Conservation (phyloP, 2,888 invertebrate genomes). For the Nomada fucata region DNA sequence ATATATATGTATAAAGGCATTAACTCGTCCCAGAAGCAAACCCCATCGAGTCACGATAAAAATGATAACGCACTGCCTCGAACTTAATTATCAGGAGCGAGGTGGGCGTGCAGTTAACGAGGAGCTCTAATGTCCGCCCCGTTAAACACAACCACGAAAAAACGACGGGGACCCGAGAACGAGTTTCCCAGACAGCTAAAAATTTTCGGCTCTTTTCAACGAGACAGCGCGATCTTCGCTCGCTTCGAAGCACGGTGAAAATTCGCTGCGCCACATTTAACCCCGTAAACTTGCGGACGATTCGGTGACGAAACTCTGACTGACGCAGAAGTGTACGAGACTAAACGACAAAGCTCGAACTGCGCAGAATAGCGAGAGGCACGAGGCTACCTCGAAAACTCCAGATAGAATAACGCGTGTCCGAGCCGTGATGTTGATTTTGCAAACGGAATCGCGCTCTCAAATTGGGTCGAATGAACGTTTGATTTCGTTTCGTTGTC, state of each 20-base stretch:
- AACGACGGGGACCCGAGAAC: not conserved
- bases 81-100: slow-evolving; percentile 45
- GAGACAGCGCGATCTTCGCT: not conserved
- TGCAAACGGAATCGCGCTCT: not conserved
- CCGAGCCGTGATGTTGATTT: not conserved
- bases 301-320: not conserved
- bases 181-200: not conserved
- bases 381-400: too few species aligned
- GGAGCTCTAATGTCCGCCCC: slow-evolving; percentile 9
- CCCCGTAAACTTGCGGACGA: not conserved
- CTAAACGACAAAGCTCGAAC: not conserved
- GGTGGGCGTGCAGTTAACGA: slow-evolving; percentile 40
- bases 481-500: not conserved
- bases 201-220: not conserved
- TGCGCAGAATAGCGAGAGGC: not conserved
- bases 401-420: too few species aligned
- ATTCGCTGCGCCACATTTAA: not conserved
- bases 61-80: slow-evolving; percentile 30
- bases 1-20: slow-evolving; percentile 16
- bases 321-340: not conserved
- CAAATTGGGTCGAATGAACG: not conserved
- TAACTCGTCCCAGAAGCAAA: slow-evolving; percentile 14
- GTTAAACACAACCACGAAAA: slow-evolving; percentile 4
- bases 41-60: slow-evolving; percentile 37
- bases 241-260: not conserved